phyloP scores from a whole-genome alignment of 2,113 vertebrate species.

The Maccullochella peelii region DNA sequence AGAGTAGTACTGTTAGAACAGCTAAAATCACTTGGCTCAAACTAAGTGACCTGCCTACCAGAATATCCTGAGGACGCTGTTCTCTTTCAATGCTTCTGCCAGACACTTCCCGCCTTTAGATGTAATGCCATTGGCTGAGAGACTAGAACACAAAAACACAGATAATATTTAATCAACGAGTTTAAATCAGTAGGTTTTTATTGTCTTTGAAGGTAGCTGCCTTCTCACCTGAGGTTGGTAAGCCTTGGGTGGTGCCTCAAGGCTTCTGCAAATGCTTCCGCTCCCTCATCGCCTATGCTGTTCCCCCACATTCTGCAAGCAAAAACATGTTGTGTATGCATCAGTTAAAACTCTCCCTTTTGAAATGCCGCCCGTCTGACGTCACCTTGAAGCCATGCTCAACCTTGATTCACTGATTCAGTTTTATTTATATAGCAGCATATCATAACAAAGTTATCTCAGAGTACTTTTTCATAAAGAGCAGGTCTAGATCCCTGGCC shows the following conservation, averaged over 20 bases:
- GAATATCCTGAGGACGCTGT: conserved; percentile 88
- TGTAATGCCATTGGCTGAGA: conserved; percentile 91
- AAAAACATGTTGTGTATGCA: no score
- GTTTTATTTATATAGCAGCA: no score
- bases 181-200: not conserved
- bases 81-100: conserved; percentile 88
- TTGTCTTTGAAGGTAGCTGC: not conserved
- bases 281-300: conserved; percentile 91
- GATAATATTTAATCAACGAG: not conserved
- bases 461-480: no score
- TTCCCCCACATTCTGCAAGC: conserved; percentile 96
- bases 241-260: conserved; percentile 89
- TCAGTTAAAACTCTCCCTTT: no score
- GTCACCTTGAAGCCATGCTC: no score
- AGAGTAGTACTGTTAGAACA: not conserved
- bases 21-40: not conserved
- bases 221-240: conserved; percentile 88
- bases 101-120: conserved; percentile 88
- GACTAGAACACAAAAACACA: conserved; percentile 77
- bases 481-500: no score
- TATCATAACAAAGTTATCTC: no score
- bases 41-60: conserved; percentile 82
- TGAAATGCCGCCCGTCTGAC: no score
- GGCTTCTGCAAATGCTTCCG: conserved; percentile 91
- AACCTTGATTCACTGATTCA: no score